Conservation (phyloP, 1,140 invertebrate genomes). For the Drosophila ambigua region DNA sequence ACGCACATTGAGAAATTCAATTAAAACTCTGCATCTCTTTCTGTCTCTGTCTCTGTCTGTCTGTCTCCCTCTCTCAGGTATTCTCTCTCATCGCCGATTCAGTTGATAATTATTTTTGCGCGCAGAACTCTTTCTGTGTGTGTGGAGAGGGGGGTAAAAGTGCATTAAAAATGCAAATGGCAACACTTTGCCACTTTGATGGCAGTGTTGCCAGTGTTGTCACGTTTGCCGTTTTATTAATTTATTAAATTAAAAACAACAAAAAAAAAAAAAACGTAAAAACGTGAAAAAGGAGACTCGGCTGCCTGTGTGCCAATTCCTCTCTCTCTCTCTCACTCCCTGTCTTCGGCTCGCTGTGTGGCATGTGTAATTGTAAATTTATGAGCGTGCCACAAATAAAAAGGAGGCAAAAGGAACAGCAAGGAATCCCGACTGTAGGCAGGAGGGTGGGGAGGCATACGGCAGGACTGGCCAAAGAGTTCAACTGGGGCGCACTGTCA, state of each 20-base stretch:
- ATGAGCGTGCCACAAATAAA: slow-evolving; percentile 61
- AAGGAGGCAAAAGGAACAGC: slow-evolving; percentile 26
- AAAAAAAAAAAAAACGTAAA: slow-evolving; percentile 29
- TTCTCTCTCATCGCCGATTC: slow-evolving; percentile 72
- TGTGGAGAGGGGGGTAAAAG: slow-evolving; percentile 55
- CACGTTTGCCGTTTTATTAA: slow-evolving; percentile 81
- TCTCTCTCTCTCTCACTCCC: neutral
- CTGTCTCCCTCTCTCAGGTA: slow-evolving; percentile 31
- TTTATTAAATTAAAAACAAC: slow-evolving; percentile 79
- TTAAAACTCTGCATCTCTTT: slow-evolving; percentile 43
- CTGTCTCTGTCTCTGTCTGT: neutral
- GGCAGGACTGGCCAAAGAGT: slow-evolving; percentile 52
- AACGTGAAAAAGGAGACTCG: slow-evolving; percentile 18
- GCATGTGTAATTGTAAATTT: slow-evolving; percentile 79
- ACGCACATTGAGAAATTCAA: slow-evolving; percentile 75
- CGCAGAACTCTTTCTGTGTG: slow-evolving; percentile 8
- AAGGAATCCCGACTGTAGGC: slow-evolving; percentile 5
- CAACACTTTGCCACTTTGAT: slow-evolving; percentile 82
- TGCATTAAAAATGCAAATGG: slow-evolving; percentile 82
- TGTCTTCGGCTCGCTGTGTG: slow-evolving; percentile 23
- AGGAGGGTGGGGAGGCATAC: slow-evolving; percentile 1
- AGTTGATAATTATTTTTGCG: slow-evolving; percentile 83
- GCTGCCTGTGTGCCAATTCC: slow-evolving; percentile 14
- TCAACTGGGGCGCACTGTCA: slow-evolving; percentile 73
- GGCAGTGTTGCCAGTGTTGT: slow-evolving; percentile 70